These are phyloP conservation scores for Sialis fuliginosa DNA, from an alignment of 2,888 invertebrate species.

Conservation along the genomic window DNA sequence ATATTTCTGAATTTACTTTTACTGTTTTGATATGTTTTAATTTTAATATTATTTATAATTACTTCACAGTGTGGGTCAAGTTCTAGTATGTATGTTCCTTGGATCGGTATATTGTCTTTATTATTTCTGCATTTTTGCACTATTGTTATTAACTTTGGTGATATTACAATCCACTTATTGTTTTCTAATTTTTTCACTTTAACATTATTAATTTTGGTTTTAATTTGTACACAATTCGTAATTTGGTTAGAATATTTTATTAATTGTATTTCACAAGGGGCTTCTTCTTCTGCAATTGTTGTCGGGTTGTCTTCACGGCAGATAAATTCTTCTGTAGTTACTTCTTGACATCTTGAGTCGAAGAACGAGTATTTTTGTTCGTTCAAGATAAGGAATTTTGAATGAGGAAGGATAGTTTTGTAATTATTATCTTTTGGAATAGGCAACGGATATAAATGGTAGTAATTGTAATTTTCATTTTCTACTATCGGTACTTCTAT, in stretches of 20 bases:
- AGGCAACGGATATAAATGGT: neutral
- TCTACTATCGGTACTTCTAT: neutral
- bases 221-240: too few species aligned
- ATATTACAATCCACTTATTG: too few species aligned
- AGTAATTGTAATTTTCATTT: neutral
- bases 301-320: neutral
- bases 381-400: neutral
- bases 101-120: too few species aligned
- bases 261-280: neutral
- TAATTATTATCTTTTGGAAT: neutral
- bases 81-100: neutral
- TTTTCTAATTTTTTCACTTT: too few species aligned
- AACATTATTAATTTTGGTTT: too few species aligned
- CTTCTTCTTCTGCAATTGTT: neutral
- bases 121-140: too few species aligned
- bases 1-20: too few species aligned
- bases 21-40: neutral
- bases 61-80: neutral
- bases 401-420: neutral
- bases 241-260: neutral
- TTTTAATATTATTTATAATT: neutral
- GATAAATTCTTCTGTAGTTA: neutral
- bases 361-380: neutral
- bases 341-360: neutral
- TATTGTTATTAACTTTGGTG: too few species aligned